Evolutionary conservation across 2,113 vertebrate genomes (phyloP), one percentile per base, ranked within the genome.

Genomic region (Sphyrna mokarran): DNA sequence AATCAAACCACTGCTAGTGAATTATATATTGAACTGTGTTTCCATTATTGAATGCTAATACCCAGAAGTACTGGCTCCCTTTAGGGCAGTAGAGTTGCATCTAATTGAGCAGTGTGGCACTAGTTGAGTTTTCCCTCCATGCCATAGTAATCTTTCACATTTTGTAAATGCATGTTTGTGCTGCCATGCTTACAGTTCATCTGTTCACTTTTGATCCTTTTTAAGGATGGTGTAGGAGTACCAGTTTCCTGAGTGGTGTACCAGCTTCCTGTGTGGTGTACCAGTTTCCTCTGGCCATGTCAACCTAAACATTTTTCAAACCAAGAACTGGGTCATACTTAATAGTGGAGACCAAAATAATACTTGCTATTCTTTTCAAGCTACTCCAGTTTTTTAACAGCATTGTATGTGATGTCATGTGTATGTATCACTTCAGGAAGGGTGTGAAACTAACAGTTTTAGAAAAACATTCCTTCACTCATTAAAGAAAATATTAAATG

Each of bases 1-100:
- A 95, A 76, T 95, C 43, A 72, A 72, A 95, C 68, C 91, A 29
- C 29, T 89, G 20, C 48, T 37, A 66, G 33, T 66, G 18, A 93
- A 93, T 93, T 93, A 93, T 93, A 43, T 95, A 72, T 72, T 95
- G 68, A 76, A 95, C 37, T 91, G 89, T 63, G 29, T 72, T 72
- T 76, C 43, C 69, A 95, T 89, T 48, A 48, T 95, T 66, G 61
- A 66, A 91, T 91, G 58, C n/a, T 93, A 93, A 93, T 20, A 66
- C 61, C 63, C 61, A 20, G n/a, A 91, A 93, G 89, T 61, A 66
- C 61, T 66, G 37, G 7, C 66, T 37, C 29, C 58, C 89, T 93
- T 93, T n/a, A 91, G 54, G 29, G n/a, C 89, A 93, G n/a, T 66
- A 20, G 61, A 33, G 33, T 93, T 93, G n/a, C 86, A 89, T 23